Evolutionary conservation across 2,888 invertebrate species (phyloP), one percentile per base, ranked within the genome.

Genomic region (Vandiemenella viatica): DNA sequence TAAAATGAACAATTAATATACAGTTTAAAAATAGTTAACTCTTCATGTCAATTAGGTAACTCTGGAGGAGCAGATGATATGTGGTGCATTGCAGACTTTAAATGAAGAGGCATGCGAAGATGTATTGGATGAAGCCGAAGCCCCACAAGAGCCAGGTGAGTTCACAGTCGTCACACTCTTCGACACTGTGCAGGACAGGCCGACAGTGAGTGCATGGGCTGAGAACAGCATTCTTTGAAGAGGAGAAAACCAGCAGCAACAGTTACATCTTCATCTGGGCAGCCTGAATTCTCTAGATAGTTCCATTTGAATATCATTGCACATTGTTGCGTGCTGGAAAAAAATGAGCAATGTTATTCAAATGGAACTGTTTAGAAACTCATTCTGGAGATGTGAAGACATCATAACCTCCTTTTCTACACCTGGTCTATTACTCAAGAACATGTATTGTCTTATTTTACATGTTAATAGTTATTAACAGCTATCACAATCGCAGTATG

Each of bases 81-180:
- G 89, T 67, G 91, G 91, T 53, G 90, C 91, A 2, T 70, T 92
- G 51, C 90, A 91, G 68, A 89, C 90, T 0, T 72, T 92, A 23
- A 92, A 89, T 68, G 91, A 92, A 70, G 91, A 91, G 68, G 91
- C 91, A 6, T 79, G 85, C 65, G 91, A 92, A 70, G 91, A 92
- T 69, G 88, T 90, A 40, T 68, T 86, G 57, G 85, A 86, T 63
- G 85, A 72, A 59, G 67, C 67, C 0, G 63, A 61, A 43, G 32
- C 42, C 8, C 22, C 50, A n/a, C 16, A 22, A n/a, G 52, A 50
- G 21, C 32, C 43, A 52, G 53, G 53, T 53, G 53, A 53, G 53
- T 53, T 44, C 18, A 32, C 38, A 15, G 45, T 48, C 26, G 47
- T 40, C 50, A 45, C 37, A 38, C n/a, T 49, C 17, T 37, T 19